Percentiles rank a stretch among this genome's conserved stretches.
phyloP scores from a whole-genome alignment of 2,113 vertebrate species.

The Toxostoma redivivum region DNA sequence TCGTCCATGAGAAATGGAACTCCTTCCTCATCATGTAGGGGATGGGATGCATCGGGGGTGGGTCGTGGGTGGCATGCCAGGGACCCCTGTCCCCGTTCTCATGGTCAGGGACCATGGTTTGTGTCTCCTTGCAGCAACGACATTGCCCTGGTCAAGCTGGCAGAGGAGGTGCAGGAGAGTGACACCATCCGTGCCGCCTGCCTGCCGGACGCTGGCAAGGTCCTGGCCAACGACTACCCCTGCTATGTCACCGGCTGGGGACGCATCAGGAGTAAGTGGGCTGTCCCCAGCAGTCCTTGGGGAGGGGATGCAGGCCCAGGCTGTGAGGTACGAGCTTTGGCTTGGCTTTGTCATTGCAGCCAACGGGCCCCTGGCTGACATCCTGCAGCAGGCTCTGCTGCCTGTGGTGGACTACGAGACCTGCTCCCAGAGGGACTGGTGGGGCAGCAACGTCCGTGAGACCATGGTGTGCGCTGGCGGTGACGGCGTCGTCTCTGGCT shows the following conservation, averaged over 20 bases:
- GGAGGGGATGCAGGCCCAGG: fast-evolving
- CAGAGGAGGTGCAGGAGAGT: slow-evolving; percentile 46
- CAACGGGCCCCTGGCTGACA: slow-evolving; percentile 78
- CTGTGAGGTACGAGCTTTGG: not conserved
- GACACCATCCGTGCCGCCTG: slow-evolving; percentile 76
- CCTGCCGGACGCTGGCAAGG: slow-evolving; percentile 64
- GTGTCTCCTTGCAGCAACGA: slow-evolving; percentile 75
- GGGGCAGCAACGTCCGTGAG: slow-evolving; percentile 74
- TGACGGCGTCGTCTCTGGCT: slow-evolving; percentile 79
- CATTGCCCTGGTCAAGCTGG: slow-evolving; percentile 89
- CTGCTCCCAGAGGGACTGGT: slow-evolving; percentile 80
- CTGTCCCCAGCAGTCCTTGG: too few species aligned
- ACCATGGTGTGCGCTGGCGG: slow-evolving; percentile 89
- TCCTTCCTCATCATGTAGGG: slow-evolving; percentile 59
- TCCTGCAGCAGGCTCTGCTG: slow-evolving; percentile 87
- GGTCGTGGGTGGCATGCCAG: fast-evolving
- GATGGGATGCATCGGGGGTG: fast-evolving
- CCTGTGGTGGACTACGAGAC: slow-evolving; percentile 75
- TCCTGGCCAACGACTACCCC: slow-evolving; percentile 66
- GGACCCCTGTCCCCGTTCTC: fast-evolving
- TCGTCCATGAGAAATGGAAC: slow-evolving; percentile 87
- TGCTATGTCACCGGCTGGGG: slow-evolving; percentile 93
- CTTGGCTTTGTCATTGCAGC: slow-evolving; percentile 62
- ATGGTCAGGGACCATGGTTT: fast-evolving
- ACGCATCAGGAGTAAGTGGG: slow-evolving; percentile 82